Base-by-base conservation (phyloP, 1,140 invertebrate species). In the Drosophila auraria region DNA sequence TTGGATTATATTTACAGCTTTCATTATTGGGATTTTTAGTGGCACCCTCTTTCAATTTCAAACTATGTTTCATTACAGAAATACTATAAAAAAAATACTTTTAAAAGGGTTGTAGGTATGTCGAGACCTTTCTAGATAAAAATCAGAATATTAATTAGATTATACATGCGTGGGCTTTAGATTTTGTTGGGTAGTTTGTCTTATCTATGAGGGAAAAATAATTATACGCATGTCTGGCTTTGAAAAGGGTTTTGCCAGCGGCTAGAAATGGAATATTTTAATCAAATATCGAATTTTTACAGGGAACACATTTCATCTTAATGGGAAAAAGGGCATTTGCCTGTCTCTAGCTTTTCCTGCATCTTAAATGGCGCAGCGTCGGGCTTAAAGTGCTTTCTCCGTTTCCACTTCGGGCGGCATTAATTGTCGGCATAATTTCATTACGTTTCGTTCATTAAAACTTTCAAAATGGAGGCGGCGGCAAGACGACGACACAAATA, bases 371-470 rank as follows among this genome's bases (percentile, higher is more conserved):
- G 27, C 5, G 5, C 57, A 62, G 15, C 40, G 20, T 7, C 42
- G 27, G 27, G n/a, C 63, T 78, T 78, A 56, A 78, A 78, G 56
- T 61, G 75, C 75, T 76, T 42, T 23, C 51, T 23, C 17, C 11
- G 42, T 5, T 57, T 66, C 63, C 56, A 59, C 36, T 57, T 58
- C 58, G 65, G 61, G 65, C 66, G 76, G 75, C 68, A 80, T 89
- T 87, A 83, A 87, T 83, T 83, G 84, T 74, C 72, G 78, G 50
- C 62, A 83, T 89, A 89, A 87, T 87, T 87, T 78, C 72, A 89
- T 87, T 87, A 80, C 72, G 62, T 87, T 78, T 83, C 61, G 47
- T 78, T 89, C 84, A 89, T 87, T 87, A 89, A 83, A 87, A 87
- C 68, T 87, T 87, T 83, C 63, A 80, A 83, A 87, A 80, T 72